Evolutionary conservation across 2,888 invertebrate species (phyloP), one percentile per base, ranked within the genome.

Genomic region (Brachyptera putata): DNA sequence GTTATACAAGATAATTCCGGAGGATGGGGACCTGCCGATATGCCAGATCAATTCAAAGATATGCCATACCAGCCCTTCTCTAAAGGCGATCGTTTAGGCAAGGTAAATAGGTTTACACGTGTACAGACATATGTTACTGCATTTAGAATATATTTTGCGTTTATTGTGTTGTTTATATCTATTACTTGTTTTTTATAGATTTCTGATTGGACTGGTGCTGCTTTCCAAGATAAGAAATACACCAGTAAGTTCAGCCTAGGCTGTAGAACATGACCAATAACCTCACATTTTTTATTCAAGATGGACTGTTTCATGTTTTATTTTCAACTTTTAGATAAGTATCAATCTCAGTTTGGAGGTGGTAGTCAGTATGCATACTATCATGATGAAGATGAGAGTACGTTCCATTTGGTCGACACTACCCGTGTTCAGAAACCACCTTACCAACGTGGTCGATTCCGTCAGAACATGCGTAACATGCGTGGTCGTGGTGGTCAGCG

Each of bases 31-130:
- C 99, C 99, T 46, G 91, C 89, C 77, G 91, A 91, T 75, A 82
- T 95, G 76, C 94, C 95, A 57, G 93, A 93, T 62, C 91, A 93
- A 71, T 96, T 94, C 76, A 87, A 89, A 72, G 94, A 95, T 76
- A 92, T 96, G 86, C 98, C 98, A 9, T 99, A 98, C 77, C 98
- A 99, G 77, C 97, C 97, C 39, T 99, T 97, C 76, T 95, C 97
- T 68, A 99, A 99, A 79, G 95, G 95, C 63, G 98, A 99, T 76
- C 87, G 97, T 68, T 82, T 99, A 66, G 99, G 99, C 68, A 98
- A 98, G 83, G 97, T 97, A 69, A 65, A 60, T 26, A 22, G 43
- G 14, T 13, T 26, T 39, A 43, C 34, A 56, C 43, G 26, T 59
- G 53, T 59, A 57, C 41, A 43, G 34, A 25, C 41, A 61, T 39